Base-by-base conservation (phyloP, 2,888 invertebrate species). In the Cetonia aurata region DNA sequence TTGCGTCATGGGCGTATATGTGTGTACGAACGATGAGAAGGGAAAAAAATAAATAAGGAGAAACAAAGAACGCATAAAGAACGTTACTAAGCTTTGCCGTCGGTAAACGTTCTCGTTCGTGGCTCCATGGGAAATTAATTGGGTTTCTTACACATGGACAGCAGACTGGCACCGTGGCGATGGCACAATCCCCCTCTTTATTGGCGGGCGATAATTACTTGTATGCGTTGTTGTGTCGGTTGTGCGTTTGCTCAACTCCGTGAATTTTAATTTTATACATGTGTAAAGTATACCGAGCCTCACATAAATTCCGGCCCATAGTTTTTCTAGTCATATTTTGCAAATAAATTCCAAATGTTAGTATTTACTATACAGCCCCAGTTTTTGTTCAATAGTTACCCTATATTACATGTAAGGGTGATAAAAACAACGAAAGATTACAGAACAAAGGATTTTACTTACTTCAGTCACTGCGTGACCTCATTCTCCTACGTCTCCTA, bases 171-270 rank as follows among this genome's bases (percentile, higher is more conserved):
- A 62, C 62, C 62, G 25, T 25, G 25, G 4, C 48, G 31, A 31
- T 25, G 25, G 25, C 25, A 62, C 62, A 62, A 62, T 48, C 48
- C 48, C 62, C 10, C 12, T 62, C 62, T 62, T 62, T 62, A 62
- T 62, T 62, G 62, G 31, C 31, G 48, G 48, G 62, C 62, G 48
- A 62, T 62, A 62, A 62, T 62, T 62, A 48, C 62, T 48, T 33
- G 31, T n/a, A 25, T 62, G 57, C 41, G 41, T 50, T 50, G 25
- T 25, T 25, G 25, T 25, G 25, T 25, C 25, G 25, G 4, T 4
- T 25, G 53, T 53, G 53, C 53, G 33, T 56, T 56, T 25, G 13
- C 37, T 56, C 25, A 56, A 56, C 17, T 56, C 9, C 13, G 56
- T 15, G n/a, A 6, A 56, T 56, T 56, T 56, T 31, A 25, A 31